Percentiles rank a stretch among this genome's conserved stretches.
phyloP scores from a whole-genome alignment of 2,113 vertebrate species.

The Aldabrachelys gigantea region DNA sequence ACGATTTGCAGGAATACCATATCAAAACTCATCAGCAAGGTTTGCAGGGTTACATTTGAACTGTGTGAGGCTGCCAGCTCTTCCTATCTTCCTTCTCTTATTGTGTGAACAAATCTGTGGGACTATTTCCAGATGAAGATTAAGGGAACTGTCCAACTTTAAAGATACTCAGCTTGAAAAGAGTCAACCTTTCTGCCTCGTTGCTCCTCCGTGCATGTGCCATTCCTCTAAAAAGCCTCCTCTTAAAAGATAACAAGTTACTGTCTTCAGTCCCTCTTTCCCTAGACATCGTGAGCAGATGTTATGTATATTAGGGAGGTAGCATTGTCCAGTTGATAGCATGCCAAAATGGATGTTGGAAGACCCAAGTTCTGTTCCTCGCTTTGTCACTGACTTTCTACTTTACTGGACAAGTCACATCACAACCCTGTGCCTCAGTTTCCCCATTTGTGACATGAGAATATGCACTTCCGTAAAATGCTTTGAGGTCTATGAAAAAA shows the following conservation, averaged over 20 bases:
- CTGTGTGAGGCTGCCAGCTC: rapidly evolving
- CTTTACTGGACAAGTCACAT: neutral
- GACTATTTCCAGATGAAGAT: neutral
- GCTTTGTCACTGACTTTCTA: no score
- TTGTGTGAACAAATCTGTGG: neutral
- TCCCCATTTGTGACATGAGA: neutral
- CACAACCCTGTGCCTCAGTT: neutral
- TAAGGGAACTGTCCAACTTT: neutral
- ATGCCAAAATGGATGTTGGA: no score
- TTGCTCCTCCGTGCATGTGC: neutral
- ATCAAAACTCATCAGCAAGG: neutral
- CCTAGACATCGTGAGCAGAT: neutral
- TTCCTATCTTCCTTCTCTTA: neutral
- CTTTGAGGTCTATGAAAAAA: neutral
- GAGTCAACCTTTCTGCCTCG: no score
- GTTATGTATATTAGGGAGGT: neutral
- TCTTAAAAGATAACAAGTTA: no score
- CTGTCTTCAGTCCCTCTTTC: neutral
- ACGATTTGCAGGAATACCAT: neutral
- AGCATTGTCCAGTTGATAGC: neutral
- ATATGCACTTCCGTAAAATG: no score
- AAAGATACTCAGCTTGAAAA: neutral
- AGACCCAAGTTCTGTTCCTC: no score
- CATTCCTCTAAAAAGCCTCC: neutral
- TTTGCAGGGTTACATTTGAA: rapidly evolving